A percentile compares a stretch with the other conserved stretches of the same genome.
These are phyloP conservation scores for Sthenelais limicola DNA, from an alignment of 2,888 invertebrate species.

Conservation along the genomic window DNA sequence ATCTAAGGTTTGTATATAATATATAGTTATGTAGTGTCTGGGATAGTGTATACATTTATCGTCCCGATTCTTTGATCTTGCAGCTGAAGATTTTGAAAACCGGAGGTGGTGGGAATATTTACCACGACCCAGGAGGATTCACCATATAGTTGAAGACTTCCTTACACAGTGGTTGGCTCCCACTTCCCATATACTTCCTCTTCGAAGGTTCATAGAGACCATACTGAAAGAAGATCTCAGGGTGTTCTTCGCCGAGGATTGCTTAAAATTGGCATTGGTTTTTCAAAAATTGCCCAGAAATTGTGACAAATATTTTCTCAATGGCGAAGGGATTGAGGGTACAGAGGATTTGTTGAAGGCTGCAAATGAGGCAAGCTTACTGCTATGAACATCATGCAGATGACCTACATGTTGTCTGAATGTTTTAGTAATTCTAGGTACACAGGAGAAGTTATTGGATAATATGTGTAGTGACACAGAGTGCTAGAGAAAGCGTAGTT, in stretches of 20 bases:
- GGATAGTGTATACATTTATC: no score
- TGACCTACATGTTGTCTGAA: no score
- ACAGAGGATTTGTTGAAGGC: conserved; percentile 8
- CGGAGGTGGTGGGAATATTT: conserved; percentile 56
- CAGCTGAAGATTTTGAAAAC: conserved; percentile 59
- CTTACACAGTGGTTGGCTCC: conserved; percentile 72
- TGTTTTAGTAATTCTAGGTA: no score
- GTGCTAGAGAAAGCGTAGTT: no score
- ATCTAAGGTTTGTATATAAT: no score
- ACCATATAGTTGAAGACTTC: conserved; percentile 74
- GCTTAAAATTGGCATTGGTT: conserved; percentile 67
- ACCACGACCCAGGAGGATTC: conserved; percentile 68
- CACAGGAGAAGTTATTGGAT: no score
- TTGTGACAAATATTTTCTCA: conserved; percentile 59
- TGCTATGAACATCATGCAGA: conserved; percentile 3
- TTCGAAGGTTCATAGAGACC: conserved; percentile 67
- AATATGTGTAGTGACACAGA: no score
- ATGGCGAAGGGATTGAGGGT: conserved; percentile 8
- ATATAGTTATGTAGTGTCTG: no score
- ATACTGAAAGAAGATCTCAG: conserved; percentile 64
- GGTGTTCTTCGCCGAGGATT: conserved; percentile 64
- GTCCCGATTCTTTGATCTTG: no score
- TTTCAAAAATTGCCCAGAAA: conserved; percentile 55
- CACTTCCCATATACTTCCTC: conserved; percentile 69
- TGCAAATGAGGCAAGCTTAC: conserved; percentile 5